Base-by-base conservation (phyloP, 2,113 vertebrate genomes). In the Irena cyanogastra region DNA sequence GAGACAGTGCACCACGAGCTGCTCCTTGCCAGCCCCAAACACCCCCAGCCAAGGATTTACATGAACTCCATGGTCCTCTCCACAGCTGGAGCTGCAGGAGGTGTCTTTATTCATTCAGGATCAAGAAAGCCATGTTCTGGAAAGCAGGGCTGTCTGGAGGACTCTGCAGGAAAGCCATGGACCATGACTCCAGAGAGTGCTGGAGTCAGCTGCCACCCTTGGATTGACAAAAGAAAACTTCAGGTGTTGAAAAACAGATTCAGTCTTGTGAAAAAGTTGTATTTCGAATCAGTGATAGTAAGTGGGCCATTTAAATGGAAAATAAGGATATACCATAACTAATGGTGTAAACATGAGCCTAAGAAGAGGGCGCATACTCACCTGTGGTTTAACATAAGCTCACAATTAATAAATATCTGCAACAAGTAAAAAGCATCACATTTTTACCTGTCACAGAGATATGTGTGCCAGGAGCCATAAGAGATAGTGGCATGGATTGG, bases 121-220 rank as follows among this genome's bases (percentile, higher is more conserved):
- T 59, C 5, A 39, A 75, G 50, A 49, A 16, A 76, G 6, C 8
- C 4, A 1, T 41, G 27, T 22, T 26, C 75, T 83, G 61, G n/a
- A 41, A 65, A 78, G 45, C 21, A 49, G 49, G 17, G 23, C 2
- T 53, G 11, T 52, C 10, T 1, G 1, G 33, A 75, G 17, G 11
- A 54, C 24, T 53, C n/a, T 15, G 9, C 39, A 52, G 24, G 24
- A 85, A 90, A 50, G 53, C 60, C 27, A 33, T 2, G 7, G 16
- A 33, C 37, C 8, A 2, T 30, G 20, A 28, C 35, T 64, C 15
- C 0, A 0, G 41, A 56, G 64, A 1, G 2, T 31, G 26, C 50
- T 90, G 59, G 53, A 49, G n/a, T 50, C 35, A 63, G 47, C 35
- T 47, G 19, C 64, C 64, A 69, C 17, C 30, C 59, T 52, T 60